Percentiles rank a stretch among this genome's conserved stretches.
phyloP scores from a whole-genome alignment of 2,888 invertebrate species.

The Cryptocephalus moraei region DNA sequence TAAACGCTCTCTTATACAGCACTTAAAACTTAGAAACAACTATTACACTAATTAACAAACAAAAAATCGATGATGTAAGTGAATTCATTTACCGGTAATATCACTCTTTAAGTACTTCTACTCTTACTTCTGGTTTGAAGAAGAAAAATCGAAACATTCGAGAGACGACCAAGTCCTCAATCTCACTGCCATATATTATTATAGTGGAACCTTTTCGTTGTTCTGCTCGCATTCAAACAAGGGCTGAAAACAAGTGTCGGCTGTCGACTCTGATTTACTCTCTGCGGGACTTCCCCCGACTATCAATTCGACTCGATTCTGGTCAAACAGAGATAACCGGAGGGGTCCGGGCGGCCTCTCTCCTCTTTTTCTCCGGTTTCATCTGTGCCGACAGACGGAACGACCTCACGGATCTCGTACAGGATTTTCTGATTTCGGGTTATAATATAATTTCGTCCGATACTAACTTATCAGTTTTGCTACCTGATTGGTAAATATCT shows the following conservation, averaged over 20 bases:
- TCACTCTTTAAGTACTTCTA: too few relatives aligned
- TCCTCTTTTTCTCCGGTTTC: constrained; percentile 11
- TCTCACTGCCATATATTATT: constrained; percentile 3
- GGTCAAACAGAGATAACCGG: constrained; percentile 24
- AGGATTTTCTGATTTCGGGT: too few relatives aligned
- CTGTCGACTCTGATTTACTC: constrained; percentile 23
- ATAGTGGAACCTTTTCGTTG: too few relatives aligned
- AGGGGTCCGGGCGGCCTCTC: constrained; percentile 4
- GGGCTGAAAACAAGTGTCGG: constrained; percentile 21
- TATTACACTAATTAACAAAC: too few relatives aligned
- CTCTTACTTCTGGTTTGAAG: too few relatives aligned
- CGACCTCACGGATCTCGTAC: constrained; percentile 5
- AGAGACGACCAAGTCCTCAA: constrained; percentile 15
- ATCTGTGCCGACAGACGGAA: constrained; percentile 10
- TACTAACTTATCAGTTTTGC: too few relatives aligned
- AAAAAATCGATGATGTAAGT: too few relatives aligned
- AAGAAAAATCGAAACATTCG: neutral
- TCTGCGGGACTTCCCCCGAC: constrained; percentile 15
- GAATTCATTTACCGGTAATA: too few relatives aligned
- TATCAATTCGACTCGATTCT: constrained; percentile 24
- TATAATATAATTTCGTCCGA: too few relatives aligned
- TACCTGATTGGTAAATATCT: too few relatives aligned
- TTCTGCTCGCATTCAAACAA: constrained; percentile 20
- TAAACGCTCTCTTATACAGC: too few relatives aligned
- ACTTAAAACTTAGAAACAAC: too few relatives aligned